Conservation (phyloP, 2,797 vertebrate species). For the Platalea minor region DNA sequence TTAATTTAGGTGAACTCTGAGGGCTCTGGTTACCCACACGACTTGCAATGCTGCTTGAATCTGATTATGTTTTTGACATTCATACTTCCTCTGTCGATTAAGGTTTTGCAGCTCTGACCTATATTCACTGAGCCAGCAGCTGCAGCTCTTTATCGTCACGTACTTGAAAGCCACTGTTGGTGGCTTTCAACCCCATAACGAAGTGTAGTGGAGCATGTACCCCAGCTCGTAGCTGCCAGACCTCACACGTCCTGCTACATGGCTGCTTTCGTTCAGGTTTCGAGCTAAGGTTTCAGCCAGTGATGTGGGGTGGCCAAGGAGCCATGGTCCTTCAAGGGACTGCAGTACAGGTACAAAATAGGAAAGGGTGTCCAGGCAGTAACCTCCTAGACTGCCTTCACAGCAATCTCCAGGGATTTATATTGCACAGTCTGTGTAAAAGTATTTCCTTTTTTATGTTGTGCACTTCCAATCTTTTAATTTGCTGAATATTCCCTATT, state of each 20-base stretch:
- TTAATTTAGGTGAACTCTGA: background rate
- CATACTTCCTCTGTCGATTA: background rate
- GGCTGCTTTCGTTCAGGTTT: background rate
- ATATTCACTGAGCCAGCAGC: slow-evolving; percentile 5
- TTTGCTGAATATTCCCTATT: background rate
- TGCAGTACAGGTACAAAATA: background rate
- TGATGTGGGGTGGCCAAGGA: background rate
- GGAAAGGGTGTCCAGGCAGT: background rate
- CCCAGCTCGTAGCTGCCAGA: background rate
- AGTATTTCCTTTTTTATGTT: background rate
- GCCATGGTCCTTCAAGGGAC: background rate
- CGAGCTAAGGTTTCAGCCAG: background rate
- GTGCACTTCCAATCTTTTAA: background rate
- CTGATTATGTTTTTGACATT: slow-evolving; percentile 7
- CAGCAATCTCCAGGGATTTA: background rate
- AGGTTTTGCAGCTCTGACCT: slow-evolving; percentile 25
- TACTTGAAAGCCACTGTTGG: background rate
- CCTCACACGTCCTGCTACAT: background rate
- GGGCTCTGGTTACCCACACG: background rate
- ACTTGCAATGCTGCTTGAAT: background rate
- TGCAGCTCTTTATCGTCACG: background rate
- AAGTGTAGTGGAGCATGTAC: background rate
- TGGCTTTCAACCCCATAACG: background rate
- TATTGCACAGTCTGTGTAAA: background rate
- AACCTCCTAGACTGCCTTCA: background rate